Conservation (phyloP, 2,888 invertebrate genomes). For the Pantelozetes paolii region DNA sequence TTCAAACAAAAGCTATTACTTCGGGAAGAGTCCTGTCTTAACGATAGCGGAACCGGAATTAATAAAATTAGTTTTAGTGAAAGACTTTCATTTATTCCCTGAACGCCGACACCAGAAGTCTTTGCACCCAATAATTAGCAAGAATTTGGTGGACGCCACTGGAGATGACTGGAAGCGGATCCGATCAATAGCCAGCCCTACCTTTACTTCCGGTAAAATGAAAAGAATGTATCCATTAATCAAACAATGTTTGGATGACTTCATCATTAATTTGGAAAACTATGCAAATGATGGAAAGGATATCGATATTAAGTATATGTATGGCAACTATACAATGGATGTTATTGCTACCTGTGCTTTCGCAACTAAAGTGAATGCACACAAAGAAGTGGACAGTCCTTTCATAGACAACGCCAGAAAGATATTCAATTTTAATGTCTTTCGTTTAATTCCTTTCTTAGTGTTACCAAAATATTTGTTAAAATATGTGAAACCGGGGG, state of each 20-base stretch:
- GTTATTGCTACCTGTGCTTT: conserved; percentile 62
- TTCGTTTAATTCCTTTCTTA: background rate
- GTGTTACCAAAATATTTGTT: background rate
- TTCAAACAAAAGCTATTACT: conserved; percentile 13
- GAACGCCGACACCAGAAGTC: conserved; percentile 22
- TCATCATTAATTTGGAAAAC: conserved; percentile 51
- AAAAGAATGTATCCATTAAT: conserved; percentile 63
- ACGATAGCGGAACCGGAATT: conserved; percentile 43
- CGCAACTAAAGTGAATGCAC: conserved; percentile 58
- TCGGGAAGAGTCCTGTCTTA: conserved; percentile 19
- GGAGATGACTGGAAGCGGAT: conserved; percentile 61
- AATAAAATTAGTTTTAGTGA: conserved; percentile 42
- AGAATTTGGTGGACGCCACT: background rate
- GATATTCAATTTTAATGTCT: conserved; percentile 7
- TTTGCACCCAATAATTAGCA: conserved; percentile 55
- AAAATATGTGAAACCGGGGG: background rate
- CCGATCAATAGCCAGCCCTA: conserved; percentile 62
- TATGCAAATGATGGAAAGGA: conserved; percentile 10
- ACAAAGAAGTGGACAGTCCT: conserved; percentile 50
- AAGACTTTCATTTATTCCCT: conserved; percentile 45
- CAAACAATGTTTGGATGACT: conserved; percentile 58
- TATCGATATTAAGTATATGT: conserved; percentile 45
- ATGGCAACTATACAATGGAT: conserved; percentile 62
- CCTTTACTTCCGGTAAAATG: conserved; percentile 65
- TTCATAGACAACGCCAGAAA: conserved; percentile 42